These are phyloP conservation scores for Drosophila paulistorum DNA, from an alignment of 1,140 invertebrate genomes.

Conservation along the genomic window DNA sequence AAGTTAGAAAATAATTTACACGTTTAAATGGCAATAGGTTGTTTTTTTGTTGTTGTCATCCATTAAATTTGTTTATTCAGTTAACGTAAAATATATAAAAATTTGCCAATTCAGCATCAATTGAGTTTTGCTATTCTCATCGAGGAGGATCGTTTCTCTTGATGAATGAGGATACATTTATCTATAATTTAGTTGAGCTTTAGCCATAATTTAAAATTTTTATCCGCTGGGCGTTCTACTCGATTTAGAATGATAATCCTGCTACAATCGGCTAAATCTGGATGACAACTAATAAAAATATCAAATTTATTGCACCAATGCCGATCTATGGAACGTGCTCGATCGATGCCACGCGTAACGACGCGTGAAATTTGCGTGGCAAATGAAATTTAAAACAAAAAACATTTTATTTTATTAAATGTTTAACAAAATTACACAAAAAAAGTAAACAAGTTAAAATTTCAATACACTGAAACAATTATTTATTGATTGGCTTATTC, in stretches of 20 bases:
- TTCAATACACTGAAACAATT: background rate
- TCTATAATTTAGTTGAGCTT: too few species aligned
- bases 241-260: background rate
- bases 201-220: background rate
- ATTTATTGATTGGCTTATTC: too few species aligned
- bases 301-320: background rate
- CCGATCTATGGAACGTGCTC: background rate
- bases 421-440: background rate
- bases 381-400: constrained; percentile 2
- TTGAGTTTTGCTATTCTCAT: too few species aligned
- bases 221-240: background rate
- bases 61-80: background rate
- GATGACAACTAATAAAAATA: constrained; percentile 8
- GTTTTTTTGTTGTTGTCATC: too few species aligned
- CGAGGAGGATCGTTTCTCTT: too few species aligned
- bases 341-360: constrained; percentile 4
- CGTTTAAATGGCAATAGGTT: too few species aligned
- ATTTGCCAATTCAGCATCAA: background rate
- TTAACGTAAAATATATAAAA: background rate
- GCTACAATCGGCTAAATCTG: constrained; percentile 2
- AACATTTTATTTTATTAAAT: background rate
- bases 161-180: too few species aligned
- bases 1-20: background rate
- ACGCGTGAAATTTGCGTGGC: background rate
- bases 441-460: background rate